Conservation (phyloP, 2,888 invertebrate species). For the Drosophila meridionalis region DNA sequence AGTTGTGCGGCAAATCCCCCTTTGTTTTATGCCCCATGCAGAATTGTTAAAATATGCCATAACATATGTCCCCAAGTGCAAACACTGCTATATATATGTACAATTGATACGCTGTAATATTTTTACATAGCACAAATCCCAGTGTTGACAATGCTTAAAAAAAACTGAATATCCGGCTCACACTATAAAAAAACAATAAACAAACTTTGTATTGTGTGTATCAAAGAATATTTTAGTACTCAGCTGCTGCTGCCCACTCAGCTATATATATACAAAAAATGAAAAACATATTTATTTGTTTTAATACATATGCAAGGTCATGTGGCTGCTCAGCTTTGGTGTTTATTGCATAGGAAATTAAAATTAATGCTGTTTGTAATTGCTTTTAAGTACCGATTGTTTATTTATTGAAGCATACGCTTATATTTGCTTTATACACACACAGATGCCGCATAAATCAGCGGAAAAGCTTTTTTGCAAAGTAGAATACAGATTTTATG, state of each 20-base stretch:
- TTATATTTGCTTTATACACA: slow-evolving; percentile 24
- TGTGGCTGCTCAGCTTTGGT: slow-evolving; percentile 18
- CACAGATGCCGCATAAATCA: slow-evolving; percentile 30
- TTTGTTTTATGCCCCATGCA: background rate
- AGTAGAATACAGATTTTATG: slow-evolving; percentile 18
- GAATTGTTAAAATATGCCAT: slow-evolving; percentile 11
- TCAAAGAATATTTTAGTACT: background rate
- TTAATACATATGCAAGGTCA: slow-evolving; percentile 10
- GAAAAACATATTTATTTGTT: background rate
- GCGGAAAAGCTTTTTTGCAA: slow-evolving; percentile 6
- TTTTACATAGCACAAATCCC: slow-evolving; percentile 27
- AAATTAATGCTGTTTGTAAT: slow-evolving; percentile 42
- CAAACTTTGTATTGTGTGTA: background rate
- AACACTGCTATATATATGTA: slow-evolving; percentile 5
- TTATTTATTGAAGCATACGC: slow-evolving; percentile 19
- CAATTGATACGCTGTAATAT: slow-evolving; percentile 21
- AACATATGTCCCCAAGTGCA: slow-evolving; percentile 12
- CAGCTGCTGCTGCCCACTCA: background rate
- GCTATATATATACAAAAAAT: background rate
- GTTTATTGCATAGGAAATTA: slow-evolving; percentile 16
- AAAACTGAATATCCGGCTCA: slow-evolving; percentile 2
- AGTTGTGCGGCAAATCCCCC: slow-evolving; percentile 15
- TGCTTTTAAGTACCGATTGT: slow-evolving; percentile 38
- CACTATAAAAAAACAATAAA: slow-evolving; percentile 12
- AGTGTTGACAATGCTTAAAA: slow-evolving; percentile 34